A percentile compares a stretch with the other conserved stretches of the same genome.
Evolutionary conservation across 2,113 vertebrate species (phyloP).

Genomic region (Alligator mississippiensis): DNA sequence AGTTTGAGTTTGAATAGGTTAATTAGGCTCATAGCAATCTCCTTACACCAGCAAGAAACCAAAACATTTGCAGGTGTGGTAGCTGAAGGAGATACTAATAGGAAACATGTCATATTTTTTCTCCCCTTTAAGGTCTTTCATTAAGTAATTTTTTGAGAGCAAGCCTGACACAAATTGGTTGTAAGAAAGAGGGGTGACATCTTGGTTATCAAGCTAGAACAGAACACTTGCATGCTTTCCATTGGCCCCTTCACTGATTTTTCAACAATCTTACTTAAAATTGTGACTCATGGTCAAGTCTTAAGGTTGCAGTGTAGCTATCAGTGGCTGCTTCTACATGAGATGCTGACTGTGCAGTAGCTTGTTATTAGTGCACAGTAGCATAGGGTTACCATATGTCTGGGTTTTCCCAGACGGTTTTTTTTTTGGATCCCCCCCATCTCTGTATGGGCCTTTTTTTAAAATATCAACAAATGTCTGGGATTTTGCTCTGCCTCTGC

Average conservation of each 20-base stretch:
- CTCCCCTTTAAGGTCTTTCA: background rate
- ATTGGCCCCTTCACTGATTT: background rate
- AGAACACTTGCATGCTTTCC: background rate
- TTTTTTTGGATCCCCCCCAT: too few species aligned
- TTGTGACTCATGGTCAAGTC: background rate
- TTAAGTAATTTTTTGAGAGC: background rate
- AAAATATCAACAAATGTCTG: too few species aligned
- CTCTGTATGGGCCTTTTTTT: too few species aligned
- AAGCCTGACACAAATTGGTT: background rate
- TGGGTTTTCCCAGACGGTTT: too few species aligned
- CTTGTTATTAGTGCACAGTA: too few species aligned
- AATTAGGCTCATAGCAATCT: background rate
- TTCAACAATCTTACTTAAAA: background rate
- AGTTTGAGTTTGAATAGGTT: background rate
- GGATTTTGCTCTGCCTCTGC: too few species aligned
- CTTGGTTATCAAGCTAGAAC: background rate
- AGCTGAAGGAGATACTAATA: background rate
- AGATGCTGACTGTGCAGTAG: too few species aligned
- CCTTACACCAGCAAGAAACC: background rate
- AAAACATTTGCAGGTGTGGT: background rate
- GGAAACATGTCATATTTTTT: background rate
- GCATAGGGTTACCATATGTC: too few species aligned
- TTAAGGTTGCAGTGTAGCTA: background rate
- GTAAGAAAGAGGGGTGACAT: constrained; percentile 3
- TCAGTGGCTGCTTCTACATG: background rate